Percentiles rank a stretch among this genome's conserved stretches.
Conservation (phyloP, 92 coral and sea anemone genomes). For the Epizoanthus stellaris region DNA sequence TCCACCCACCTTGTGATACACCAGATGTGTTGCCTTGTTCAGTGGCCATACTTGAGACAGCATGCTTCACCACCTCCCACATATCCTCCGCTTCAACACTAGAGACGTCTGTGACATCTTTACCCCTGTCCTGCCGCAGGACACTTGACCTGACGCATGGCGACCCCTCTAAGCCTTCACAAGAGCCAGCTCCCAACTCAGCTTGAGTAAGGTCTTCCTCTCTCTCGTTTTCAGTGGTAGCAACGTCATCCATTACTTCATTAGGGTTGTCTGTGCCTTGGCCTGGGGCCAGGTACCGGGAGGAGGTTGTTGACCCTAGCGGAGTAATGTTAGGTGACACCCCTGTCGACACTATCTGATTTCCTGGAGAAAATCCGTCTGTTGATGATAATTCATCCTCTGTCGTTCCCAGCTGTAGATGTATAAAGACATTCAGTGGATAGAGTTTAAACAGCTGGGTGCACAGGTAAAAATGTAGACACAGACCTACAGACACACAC, state of each 20-base stretch:
- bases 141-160: background rate
- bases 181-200: background rate
- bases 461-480: background rate
- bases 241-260: conserved; percentile 16
- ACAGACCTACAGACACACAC: no score
- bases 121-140: background rate
- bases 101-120: background rate
- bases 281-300: conserved; percentile 55
- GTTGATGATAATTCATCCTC: conserved; percentile 33
- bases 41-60: background rate
- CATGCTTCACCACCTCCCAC: background rate
- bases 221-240: conserved; percentile 17
- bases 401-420: conserved; percentile 25
- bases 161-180: conserved; percentile 9
- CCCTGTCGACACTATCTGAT: conserved; percentile 29
- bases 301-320: conserved; percentile 53
- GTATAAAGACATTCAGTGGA: background rate
- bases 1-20: conserved; percentile 16
- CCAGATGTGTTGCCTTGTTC: background rate
- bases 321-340: conserved; percentile 59
- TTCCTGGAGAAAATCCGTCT: conserved; percentile 17
- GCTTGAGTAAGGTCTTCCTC: background rate
- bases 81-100: background rate
- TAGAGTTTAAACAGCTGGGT: background rate
- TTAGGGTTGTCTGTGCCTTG: conserved; percentile 12